Percentiles rank a stretch among this genome's conserved stretches.
Evolutionary conservation across 2,113 vertebrate genomes (phyloP).

Genomic region (Synodontis membranacea): DNA sequence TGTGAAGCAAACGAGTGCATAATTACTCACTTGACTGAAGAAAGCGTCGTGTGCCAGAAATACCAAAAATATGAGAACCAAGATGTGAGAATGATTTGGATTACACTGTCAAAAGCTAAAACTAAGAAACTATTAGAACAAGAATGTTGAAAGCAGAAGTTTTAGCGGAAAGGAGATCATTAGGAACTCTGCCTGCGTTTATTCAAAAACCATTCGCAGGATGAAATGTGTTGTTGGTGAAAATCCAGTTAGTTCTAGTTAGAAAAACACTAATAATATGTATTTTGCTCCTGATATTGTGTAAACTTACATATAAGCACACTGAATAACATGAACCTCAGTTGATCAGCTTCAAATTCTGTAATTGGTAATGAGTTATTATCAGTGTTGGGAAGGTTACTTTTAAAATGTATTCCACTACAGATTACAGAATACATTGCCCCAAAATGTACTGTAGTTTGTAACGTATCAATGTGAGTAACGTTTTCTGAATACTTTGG

Average conservation of each 20-base stretch:
- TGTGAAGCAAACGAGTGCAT: background rate
- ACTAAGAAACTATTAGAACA: background rate
- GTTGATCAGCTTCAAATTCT: background rate
- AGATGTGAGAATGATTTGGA: background rate
- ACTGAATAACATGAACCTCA: background rate
- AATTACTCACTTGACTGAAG: slow-evolving; percentile 18
- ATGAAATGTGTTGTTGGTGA: background rate
- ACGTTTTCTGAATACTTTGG: too few relatives aligned
- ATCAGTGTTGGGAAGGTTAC: too few relatives aligned
- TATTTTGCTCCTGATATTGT: background rate
- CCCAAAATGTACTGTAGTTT: too few relatives aligned
- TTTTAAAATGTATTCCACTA: too few relatives aligned
- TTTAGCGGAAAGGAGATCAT: background rate
- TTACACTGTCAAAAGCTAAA: background rate
- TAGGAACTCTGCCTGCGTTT: background rate
- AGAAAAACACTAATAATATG: background rate
- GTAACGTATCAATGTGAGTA: too few relatives aligned
- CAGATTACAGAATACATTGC: too few relatives aligned
- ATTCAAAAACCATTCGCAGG: background rate
- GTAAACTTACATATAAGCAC: background rate
- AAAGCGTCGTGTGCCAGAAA: background rate
- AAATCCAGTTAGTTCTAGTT: background rate
- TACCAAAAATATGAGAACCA: background rate
- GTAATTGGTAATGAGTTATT: background rate
- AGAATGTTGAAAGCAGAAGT: background rate